Percentiles rank a stretch among this genome's conserved stretches.
Evolutionary conservation across 2,888 invertebrate genomes (phyloP).

Genomic region (Capitulum mitella): DNA sequence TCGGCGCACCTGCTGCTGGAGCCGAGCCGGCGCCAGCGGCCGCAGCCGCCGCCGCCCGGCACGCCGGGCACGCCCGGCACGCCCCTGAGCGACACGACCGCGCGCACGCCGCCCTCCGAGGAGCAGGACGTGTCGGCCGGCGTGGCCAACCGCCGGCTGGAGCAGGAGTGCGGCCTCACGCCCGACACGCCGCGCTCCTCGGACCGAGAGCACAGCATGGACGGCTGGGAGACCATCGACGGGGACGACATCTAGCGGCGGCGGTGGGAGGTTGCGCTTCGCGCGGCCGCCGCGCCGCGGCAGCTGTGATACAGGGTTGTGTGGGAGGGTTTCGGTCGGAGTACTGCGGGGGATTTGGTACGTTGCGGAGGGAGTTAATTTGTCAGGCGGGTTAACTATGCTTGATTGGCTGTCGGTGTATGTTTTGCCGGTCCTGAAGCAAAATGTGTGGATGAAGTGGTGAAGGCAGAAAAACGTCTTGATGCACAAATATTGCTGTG

Average conservation of each 20-base stretch:
- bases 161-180: background rate
- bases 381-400: no score
- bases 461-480: no score
- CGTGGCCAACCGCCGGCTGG: background rate
- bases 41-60: background rate
- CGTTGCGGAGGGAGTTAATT: no score
- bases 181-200: background rate
- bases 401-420: no score
- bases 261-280: slow-evolving; percentile 30
- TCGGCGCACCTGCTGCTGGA: background rate
- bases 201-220: background rate
- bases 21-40: background rate
- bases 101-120: background rate
- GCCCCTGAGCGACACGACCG: background rate
- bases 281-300: slow-evolving; percentile 27
- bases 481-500: no score
- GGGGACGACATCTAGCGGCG: slow-evolving; percentile 15
- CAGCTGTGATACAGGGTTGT: background rate
- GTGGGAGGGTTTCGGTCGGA: no score
- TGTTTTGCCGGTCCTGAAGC: no score
- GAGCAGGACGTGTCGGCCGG: background rate
- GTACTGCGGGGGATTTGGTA: no score
- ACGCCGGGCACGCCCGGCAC: background rate
- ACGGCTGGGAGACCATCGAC: slow-evolving; percentile 8
- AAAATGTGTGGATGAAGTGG: no score